These are phyloP conservation scores for Parambassis ranga DNA, from an alignment of 2,797 vertebrate species.

Conservation along the genomic window DNA sequence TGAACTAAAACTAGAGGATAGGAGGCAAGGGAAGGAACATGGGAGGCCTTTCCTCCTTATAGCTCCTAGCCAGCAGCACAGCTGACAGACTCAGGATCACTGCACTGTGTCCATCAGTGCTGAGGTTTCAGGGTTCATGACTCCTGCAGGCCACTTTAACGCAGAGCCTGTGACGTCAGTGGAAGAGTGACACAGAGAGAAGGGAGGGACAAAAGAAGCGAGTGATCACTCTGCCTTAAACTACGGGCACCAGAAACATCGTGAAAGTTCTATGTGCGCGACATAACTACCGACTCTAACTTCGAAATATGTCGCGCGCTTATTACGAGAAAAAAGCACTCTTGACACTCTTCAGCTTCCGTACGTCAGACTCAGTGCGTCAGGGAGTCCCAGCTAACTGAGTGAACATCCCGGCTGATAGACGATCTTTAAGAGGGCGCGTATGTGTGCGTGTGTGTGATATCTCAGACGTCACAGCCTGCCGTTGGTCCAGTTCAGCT, in stretches of 20 bases:
- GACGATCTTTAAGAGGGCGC: conserved; percentile 36
- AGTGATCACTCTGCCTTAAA: conserved; percentile 21
- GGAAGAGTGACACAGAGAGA: background rate
- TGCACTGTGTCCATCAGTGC: too few relatives aligned
- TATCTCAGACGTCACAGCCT: conserved; percentile 59
- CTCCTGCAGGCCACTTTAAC: conserved; percentile 31
- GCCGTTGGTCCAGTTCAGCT: conserved; percentile 49
- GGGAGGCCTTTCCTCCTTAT: too few relatives aligned
- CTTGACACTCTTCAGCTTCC: too few relatives aligned
- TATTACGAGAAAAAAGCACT: too few relatives aligned
- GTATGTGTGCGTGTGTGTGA: background rate
- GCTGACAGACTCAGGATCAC: too few relatives aligned
- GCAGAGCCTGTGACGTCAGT: conserved; percentile 21
- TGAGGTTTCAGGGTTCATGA: conserved; percentile 34
- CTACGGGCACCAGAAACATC: background rate
- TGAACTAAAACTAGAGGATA: too few relatives aligned
- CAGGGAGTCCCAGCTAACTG: too few relatives aligned
- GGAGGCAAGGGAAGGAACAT: too few relatives aligned
- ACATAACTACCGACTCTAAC: too few relatives aligned
- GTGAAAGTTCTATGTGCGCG: background rate
- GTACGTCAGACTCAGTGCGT: too few relatives aligned
- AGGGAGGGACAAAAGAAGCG: background rate
- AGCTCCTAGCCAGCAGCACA: too few relatives aligned
- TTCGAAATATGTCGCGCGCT: too few relatives aligned
- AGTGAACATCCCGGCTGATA: background rate